Evolutionary conservation across 1,140 invertebrate species (phyloP), one percentile per base, ranked within the genome.

Genomic region (Drosophila kanapiae): DNA sequence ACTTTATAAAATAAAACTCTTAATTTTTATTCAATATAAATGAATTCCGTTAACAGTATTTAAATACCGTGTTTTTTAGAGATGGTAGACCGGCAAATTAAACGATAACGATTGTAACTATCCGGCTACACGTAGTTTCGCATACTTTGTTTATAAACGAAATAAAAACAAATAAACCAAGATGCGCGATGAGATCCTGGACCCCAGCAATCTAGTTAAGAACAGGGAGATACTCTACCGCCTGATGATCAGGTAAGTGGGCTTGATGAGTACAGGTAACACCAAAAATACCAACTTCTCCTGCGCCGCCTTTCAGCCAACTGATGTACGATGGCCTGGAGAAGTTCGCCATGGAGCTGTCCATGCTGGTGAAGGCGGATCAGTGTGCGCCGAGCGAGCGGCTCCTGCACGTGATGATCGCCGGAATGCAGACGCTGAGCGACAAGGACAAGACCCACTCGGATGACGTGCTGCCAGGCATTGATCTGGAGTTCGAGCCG

Each of bases 311-410:
- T 94, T 93, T 16, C 93, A 99, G 98, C 87, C 97, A 98, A 93
- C 92, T 98, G 13, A 97, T 96, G 91, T 98, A 98, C 83, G 99
- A 99, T 95, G 98, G 98, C 7, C 96, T 99, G 93, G 97, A 98
- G 93, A 95, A 96, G 29, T 93, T 99, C 35, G 98, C 98, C 0
- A 95, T 97, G 1, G 96, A 95, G 58, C 93, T 99, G 43, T 95
- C 97, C 3, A 95, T 95, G 62, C 93, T 96, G 27, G 95, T 98
- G 0, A 97, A 98, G 92, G 96, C 97, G 1, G 97, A 98, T 80
- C 97, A 97, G 59, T 99, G 98, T 92, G 97, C 99, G 11, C 98
- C 99, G 0, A 99, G 98, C 42, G 98, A 99, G 93, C 95, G 97
- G 86, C 94, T 99, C 0, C 94, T 98, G 11, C 96, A 98, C 90